These are phyloP conservation scores for Dasyurus viverrinus DNA, from an alignment of 2,113 vertebrate genomes.

Conservation along the genomic window DNA sequence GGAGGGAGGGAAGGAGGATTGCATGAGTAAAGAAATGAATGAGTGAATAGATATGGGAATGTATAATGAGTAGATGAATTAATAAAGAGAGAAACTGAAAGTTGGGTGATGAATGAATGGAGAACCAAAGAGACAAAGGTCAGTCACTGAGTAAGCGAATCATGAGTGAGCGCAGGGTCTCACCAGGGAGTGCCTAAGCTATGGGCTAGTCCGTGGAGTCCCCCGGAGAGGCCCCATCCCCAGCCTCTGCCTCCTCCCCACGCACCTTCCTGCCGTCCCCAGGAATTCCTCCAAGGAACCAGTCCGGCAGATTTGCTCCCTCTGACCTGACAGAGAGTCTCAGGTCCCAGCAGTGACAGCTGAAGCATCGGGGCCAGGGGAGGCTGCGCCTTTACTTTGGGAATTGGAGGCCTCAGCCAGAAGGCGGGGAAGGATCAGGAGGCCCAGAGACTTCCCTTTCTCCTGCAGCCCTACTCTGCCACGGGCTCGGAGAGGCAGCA, in stretches of 20 bases:
- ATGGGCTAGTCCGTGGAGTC: too few relatives aligned
- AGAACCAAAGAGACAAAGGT: too few relatives aligned
- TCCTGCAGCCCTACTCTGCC: neutral
- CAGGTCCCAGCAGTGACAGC: too few relatives aligned
- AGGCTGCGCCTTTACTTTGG: neutral
- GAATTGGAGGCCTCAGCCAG: neutral
- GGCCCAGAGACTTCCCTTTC: neutral
- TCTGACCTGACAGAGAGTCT: neutral
- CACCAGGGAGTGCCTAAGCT: neutral
- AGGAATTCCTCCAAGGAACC: neutral
- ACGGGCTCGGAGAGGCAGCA: neutral
- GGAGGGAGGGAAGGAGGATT: neutral
- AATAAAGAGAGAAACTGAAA: neutral
- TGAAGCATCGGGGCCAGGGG: too few relatives aligned
- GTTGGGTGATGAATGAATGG: too few relatives aligned
- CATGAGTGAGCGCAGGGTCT: neutral
- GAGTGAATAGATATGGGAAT: neutral
- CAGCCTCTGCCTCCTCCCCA: too few relatives aligned
- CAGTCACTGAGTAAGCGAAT: neutral
- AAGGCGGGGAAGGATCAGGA: neutral
- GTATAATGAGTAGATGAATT: neutral
- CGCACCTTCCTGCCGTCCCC: too few relatives aligned
- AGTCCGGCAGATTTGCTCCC: too few relatives aligned
- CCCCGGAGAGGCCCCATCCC: too few relatives aligned
- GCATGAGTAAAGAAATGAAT: neutral